Base-by-base conservation (phyloP, 2,113 vertebrate genomes). In the Crotalus horridus region DNA sequence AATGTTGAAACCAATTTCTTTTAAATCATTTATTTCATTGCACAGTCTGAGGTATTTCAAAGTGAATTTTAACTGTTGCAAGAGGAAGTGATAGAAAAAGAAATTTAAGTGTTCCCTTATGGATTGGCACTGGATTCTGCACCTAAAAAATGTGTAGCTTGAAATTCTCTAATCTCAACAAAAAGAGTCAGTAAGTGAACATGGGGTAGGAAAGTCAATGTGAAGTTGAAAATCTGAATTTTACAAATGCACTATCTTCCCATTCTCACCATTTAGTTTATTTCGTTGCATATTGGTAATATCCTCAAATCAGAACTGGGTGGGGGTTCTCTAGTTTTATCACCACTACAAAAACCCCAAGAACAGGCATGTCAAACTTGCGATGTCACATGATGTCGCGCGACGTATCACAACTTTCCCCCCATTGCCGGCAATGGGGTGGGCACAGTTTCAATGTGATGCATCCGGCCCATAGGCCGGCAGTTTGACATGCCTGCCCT, bases 11-110 rank as follows among this genome's bases (percentile, higher is more conserved):
- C 94, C 87, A 94, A 95, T 61, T 92, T 58, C 51, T 93, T 54
- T 95, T 95, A 86, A 94, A 90, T 87, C 43, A 92, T 93, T 74
- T 92, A 95, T 96, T 15, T 94, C 51, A 94, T 92, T 92, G 88
- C 93, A 8, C 81, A 87, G 93, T 92, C 39, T 94, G 59, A 24
- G 95, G 29, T 95, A 92, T 94, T 95, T 39, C 26, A 91, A 92
- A 64, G 33, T 29, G 43, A 10, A 69, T 90, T 93, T 87, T 89
- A 95, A 96, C 94, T 94, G 61, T 7, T 96, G 56, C 55, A 87
- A 29, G 48, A 91, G 6, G 2, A 90, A 93, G 91, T 95, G 94
- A 95, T 91, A 91, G n/a, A 92, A 59, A 96, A 88, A 93, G 91
- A 51, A 94, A 92, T 89, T 85, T 91, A 93, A 81, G 74, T 69